A percentile compares a stretch with the other conserved stretches of the same genome.
phyloP scores from a whole-genome alignment of 2,888 invertebrate genomes.

The Temnothorax rugatulus region DNA sequence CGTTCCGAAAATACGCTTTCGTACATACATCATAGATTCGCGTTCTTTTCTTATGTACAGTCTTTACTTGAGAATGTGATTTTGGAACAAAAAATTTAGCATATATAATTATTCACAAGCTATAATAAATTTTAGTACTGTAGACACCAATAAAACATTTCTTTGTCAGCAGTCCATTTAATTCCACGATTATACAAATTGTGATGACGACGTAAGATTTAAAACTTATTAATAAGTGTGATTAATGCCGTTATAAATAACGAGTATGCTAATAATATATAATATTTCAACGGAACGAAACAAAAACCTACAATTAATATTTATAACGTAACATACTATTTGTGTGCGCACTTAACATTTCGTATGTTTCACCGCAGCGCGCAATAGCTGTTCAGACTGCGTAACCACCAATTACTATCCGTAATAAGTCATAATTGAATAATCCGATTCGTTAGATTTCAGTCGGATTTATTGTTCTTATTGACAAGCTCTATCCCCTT shows the following conservation, averaged over 20 bases:
- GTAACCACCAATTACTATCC: constrained; percentile 71
- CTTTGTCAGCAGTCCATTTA: neutral
- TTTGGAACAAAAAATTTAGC: neutral
- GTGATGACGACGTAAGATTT: constrained; percentile 34
- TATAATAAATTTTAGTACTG: neutral
- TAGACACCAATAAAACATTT: neutral
- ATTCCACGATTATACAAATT: neutral
- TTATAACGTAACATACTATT: constrained; percentile 74
- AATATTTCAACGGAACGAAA: constrained; percentile 60
- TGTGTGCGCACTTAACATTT: constrained; percentile 53
- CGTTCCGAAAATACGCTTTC: constrained; percentile 36
- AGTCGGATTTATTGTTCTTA: neutral
- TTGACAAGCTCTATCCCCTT: neutral
- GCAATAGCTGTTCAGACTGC: constrained; percentile 47
- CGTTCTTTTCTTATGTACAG: neutral
- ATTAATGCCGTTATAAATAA: constrained; percentile 57
- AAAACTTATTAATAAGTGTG: constrained; percentile 47
- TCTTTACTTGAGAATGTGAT: constrained; percentile 2
- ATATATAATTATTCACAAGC: neutral
- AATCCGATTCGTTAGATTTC: constrained; percentile 14
- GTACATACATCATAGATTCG: constrained; percentile 6
- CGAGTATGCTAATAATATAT: constrained; percentile 56
- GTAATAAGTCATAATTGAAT: constrained; percentile 53
- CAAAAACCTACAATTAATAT: constrained; percentile 74
- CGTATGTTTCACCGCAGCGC: constrained; percentile 39